A percentile compares a stretch with the other conserved stretches of the same genome.
These are phyloP conservation scores for Nesometra sesokonis DNA, from an alignment of 35 echinoderm and acorn worm genomes.

Conservation along the genomic window DNA sequence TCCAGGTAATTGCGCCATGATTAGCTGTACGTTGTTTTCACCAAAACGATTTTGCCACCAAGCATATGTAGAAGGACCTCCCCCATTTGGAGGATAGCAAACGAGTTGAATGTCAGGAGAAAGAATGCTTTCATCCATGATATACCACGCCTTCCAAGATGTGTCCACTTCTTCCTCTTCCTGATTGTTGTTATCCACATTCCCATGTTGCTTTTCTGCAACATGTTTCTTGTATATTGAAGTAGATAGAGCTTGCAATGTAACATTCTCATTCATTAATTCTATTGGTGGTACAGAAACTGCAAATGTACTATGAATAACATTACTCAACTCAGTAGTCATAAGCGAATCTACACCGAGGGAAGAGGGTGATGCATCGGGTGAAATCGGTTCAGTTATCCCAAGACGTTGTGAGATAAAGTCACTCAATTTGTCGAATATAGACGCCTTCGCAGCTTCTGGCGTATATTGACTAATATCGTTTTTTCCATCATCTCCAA, in stretches of 20 bases:
- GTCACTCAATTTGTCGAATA: not conserved
- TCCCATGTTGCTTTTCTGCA: not conserved
- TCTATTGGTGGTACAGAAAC: constrained; percentile 1
- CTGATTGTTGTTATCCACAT: too few relatives aligned
- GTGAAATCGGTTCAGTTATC: not conserved
- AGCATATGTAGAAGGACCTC: not conserved
- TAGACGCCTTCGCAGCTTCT: not conserved
- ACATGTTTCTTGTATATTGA: constrained; percentile 2
- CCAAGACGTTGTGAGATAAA: constrained; percentile 12
- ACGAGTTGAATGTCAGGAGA: not conserved
- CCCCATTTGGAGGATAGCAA: constrained; percentile 10
- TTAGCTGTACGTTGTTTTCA: not conserved
- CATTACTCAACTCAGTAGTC: constrained; percentile 10
- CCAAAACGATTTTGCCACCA: not conserved
- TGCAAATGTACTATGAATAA: not conserved
- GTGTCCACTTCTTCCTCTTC: not conserved
- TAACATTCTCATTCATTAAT: constrained; percentile 9
- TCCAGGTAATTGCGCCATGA: constrained; percentile 4
- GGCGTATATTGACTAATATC: not conserved
- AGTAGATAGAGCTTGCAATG: not conserved
- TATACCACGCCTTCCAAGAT: not conserved
- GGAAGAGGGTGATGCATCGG: not conserved
- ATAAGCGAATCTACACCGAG: constrained; percentile 25
- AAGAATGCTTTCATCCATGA: not conserved
- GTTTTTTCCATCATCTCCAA: not conserved